These are phyloP conservation scores for Telenomus remus DNA, from an alignment of 1,140 invertebrate genomes.

Conservation along the genomic window DNA sequence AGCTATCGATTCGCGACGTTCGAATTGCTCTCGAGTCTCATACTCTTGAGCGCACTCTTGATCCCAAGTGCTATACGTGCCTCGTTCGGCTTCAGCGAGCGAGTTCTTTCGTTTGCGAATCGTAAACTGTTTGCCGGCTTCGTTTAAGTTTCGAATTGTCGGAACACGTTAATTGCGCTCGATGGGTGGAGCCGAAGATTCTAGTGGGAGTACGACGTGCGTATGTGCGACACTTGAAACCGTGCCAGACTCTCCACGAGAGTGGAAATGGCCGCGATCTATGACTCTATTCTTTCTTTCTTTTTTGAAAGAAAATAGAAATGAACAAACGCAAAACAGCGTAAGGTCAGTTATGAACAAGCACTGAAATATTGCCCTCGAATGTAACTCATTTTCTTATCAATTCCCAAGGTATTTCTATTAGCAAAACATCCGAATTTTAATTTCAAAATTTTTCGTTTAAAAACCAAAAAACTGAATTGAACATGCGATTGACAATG, in stretches of 20 bases:
- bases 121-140: slow-evolving; percentile 35
- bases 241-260: slow-evolving; percentile 62
- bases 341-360: too few relatives aligned
- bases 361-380: too few relatives aligned
- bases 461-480: not conserved
- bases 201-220: slow-evolving; percentile 26
- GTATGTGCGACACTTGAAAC: slow-evolving; percentile 59
- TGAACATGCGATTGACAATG: too few relatives aligned
- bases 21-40: slow-evolving; percentile 61
- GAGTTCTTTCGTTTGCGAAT: slow-evolving; percentile 4
- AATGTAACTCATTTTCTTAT: too few relatives aligned
- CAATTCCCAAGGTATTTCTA: too few relatives aligned
- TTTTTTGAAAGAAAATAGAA: too few relatives aligned
- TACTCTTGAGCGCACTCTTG: slow-evolving; percentile 33
- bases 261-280: slow-evolving; percentile 54
- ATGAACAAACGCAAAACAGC: too few relatives aligned
- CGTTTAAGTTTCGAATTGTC: slow-evolving; percentile 49
- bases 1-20: slow-evolving; percentile 69
- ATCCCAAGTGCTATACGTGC: slow-evolving; percentile 1
- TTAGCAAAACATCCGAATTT: too few relatives aligned
- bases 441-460: too few relatives aligned
- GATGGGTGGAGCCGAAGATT: slow-evolving; percentile 52
- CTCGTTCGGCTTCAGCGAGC: too few relatives aligned
- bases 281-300: not conserved
- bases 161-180: slow-evolving; percentile 51